Evolutionary conservation across 2,113 vertebrate species (phyloP).

Genomic region (Symphodus melops): DNA sequence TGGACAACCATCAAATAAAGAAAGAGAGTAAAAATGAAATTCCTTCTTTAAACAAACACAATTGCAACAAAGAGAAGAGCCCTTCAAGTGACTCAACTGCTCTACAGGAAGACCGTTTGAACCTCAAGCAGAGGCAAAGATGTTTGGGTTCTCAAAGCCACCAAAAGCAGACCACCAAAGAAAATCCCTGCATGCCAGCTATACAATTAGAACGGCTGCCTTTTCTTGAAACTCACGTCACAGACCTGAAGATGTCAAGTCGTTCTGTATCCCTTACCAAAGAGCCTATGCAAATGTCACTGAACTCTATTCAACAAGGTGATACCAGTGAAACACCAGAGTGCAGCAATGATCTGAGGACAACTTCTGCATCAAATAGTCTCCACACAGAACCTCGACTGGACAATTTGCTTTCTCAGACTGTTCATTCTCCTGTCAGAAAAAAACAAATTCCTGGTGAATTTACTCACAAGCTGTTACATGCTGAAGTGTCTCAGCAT

Average conservation of each 20-base stretch:
- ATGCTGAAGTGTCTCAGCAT: conserved; percentile 2
- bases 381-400: neutral
- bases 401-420: conserved; percentile 1
- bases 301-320: neutral
- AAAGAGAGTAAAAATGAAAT: neutral
- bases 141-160: conserved; percentile 14
- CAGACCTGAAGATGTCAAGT: conserved; percentile 16
- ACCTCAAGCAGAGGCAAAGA: conserved; percentile 5
- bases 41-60: neutral
- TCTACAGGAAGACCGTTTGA: conserved; percentile 19
- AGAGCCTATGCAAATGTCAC: conserved; percentile 2
- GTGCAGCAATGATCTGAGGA: conserved; percentile 4
- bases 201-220: conserved; percentile 48
- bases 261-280: conserved; percentile 8
- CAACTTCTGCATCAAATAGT: neutral
- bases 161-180: neutral
- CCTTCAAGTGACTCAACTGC: neutral
- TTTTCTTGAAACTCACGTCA: conserved; percentile 33
- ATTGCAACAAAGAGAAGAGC: neutral
- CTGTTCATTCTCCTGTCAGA: neutral
- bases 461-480: conserved; percentile 1
- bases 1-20: neutral
- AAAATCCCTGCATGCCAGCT: neutral
- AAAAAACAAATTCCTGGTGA: conserved; percentile 5
- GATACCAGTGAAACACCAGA: neutral